A percentile compares a stretch with the other conserved stretches of the same genome.
These are phyloP conservation scores for Xiphophorus birchmanni DNA, from an alignment of 2,797 vertebrate genomes.

Conservation along the genomic window DNA sequence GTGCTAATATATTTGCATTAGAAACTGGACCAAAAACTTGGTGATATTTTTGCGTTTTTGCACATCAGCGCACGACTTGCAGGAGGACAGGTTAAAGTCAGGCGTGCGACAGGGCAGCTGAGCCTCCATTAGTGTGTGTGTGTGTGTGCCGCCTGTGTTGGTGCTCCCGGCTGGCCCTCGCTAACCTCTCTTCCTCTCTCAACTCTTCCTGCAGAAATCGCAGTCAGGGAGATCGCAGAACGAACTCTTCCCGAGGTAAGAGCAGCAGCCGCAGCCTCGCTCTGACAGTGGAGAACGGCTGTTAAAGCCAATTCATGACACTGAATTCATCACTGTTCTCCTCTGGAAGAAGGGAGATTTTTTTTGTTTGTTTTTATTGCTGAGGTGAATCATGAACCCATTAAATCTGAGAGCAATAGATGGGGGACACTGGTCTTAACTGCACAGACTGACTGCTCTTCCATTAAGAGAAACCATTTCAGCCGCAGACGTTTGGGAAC, in stretches of 20 bases:
- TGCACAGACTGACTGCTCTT: constrained; percentile 37
- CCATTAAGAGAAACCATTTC: constrained; percentile 57
- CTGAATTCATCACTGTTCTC: neutral
- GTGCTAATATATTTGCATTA: no score
- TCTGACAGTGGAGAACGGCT: neutral
- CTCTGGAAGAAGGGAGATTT: constrained; percentile 24
- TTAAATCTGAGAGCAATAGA: constrained; percentile 37
- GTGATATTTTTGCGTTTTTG: no score
- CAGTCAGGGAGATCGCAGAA: constrained; percentile 62
- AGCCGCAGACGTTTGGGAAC: constrained; percentile 27
- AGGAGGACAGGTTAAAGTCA: constrained; percentile 21
- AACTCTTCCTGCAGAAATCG: constrained; percentile 52
- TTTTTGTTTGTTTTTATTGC: constrained; percentile 2
- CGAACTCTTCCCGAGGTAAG: constrained; percentile 82
- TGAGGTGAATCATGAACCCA: constrained; percentile 38
- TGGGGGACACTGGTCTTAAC: constrained; percentile 44
- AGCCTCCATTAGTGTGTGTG: constrained; percentile 35
- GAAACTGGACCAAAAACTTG: no score
- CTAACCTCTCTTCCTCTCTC: constrained; percentile 25
- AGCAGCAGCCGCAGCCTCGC: constrained; percentile 4
- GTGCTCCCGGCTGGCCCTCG: neutral
- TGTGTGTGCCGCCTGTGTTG: constrained; percentile 7
- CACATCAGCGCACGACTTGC: constrained; percentile 13
- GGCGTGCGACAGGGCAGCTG: constrained; percentile 1
- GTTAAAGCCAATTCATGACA: constrained; percentile 8